phyloP scores from a whole-genome alignment of 2,113 vertebrate species.

The Steatornis caripensis region DNA sequence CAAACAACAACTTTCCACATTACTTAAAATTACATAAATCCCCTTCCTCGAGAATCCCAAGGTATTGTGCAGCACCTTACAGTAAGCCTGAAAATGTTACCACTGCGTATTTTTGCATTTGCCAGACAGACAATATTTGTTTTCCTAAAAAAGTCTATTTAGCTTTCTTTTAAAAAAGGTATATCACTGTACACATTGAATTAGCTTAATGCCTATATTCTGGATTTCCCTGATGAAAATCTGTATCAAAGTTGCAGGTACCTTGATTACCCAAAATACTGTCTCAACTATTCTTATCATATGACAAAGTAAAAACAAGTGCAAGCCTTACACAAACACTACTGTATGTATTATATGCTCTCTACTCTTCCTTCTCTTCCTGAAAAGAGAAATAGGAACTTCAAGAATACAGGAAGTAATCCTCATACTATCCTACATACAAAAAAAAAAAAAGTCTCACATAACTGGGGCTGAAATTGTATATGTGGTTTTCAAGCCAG shows the following conservation, averaged over 20 bases:
- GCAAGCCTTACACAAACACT: background rate
- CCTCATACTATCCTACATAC: background rate
- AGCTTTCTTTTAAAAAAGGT: background rate
- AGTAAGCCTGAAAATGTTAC: background rate
- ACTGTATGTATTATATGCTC: background rate
- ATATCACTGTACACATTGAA: background rate
- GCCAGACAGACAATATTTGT: background rate
- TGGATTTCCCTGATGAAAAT: background rate
- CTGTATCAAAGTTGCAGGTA: background rate
- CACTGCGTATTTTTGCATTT: background rate
- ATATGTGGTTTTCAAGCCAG: background rate
- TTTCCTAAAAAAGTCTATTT: background rate
- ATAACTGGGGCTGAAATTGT: background rate
- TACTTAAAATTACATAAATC: background rate
- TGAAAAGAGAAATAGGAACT: background rate
- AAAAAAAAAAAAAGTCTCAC: background rate
- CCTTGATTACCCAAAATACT: background rate
- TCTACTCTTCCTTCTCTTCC: background rate
- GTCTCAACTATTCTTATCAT: background rate
- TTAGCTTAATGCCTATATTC: background rate
- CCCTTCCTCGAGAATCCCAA: background rate
- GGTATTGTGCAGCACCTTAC: background rate
- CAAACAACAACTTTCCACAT: background rate
- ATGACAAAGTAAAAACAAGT: background rate
- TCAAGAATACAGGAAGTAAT: background rate